Base-by-base conservation (phyloP, 92 coral and sea anemone species). In the Paragorgia papillata region DNA sequence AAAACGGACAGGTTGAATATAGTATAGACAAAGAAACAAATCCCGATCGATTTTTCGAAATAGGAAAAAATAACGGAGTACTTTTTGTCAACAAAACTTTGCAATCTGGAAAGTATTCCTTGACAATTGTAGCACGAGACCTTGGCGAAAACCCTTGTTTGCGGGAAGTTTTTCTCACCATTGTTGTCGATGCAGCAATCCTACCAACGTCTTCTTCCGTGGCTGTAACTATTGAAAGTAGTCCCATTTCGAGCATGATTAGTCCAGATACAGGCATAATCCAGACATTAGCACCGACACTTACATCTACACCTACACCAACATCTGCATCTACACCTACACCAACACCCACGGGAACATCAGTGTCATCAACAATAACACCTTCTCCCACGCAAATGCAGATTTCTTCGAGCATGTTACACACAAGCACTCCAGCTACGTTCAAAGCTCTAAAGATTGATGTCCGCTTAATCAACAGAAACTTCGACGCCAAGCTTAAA, bases 61-160 rank as follows among this genome's bases (percentile, higher is more conserved):
- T 74, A 17, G 22, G 20, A 22, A 20, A 25, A 7, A 15, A n/a
- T 25, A 28, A 17, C 30, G 80, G 80, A 2, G 49, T 20, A 15
- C 41, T 74, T 5, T 17, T 30, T 10, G 54, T 53, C 0, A 41
- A 74, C 21, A 28, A 64, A 15, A 10, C 28, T 27, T 57, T 74
- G 39, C 33, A 22, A 58, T 37, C 80, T n/a, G 80, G 68, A 7
- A 26, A 20, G 5, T 74, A 57, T 43, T 18, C 33, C 50, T 40
- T 74, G 57, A 59, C 56, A 4, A 37, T 74, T 32, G 57, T 74
- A 18, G 80, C 80, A 7, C 69, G 48, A 17, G 80, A 74, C 27
- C 21, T 43, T 15, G 80, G 69, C 14, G 80, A 29, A 5, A 8
- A 20, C 3, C 68, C 80, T 18, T 74, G 80, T 49, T 13, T 51